A percentile compares a stretch with the other conserved stretches of the same genome.
Evolutionary conservation across 2,113 vertebrate genomes (phyloP).

Genomic region (Ondatra zibethicus): DNA sequence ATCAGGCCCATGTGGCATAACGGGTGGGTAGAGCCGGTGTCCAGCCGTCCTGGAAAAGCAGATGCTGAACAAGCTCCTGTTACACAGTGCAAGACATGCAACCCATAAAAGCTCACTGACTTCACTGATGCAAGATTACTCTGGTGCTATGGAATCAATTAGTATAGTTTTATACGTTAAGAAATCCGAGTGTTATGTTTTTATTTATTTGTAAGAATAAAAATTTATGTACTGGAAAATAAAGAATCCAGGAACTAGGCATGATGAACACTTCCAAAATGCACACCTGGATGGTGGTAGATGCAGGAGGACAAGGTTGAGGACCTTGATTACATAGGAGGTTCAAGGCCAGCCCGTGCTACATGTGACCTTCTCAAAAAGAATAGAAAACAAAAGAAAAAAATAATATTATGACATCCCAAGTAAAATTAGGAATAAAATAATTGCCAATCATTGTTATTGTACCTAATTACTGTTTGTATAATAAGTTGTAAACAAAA

Average conservation of each 20-base stretch:
- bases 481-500: not conserved
- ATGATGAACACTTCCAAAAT: not conserved
- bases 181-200: not conserved
- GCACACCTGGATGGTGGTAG: not conserved
- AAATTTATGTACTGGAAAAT: not conserved
- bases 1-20: not conserved
- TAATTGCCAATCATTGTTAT: not conserved
- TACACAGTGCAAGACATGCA: not conserved
- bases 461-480: constrained; percentile 5
- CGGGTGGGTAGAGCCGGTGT: not conserved
- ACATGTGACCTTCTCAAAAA: not conserved
- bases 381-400: no score
- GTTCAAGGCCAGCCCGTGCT: not conserved
- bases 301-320: not conserved
- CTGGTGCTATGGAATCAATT: not conserved
- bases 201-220: not conserved
- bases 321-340: not conserved
- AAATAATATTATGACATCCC: not conserved
- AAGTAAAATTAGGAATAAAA: not conserved
- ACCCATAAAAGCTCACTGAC: not conserved
- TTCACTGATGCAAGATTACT: not conserved
- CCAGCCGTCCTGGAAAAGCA: not conserved
- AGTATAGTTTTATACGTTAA: not conserved
- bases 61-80: not conserved
- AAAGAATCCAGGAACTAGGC: not conserved